Conservation (phyloP, 2,797 vertebrate species). For the Borostomias antarcticus region DNA sequence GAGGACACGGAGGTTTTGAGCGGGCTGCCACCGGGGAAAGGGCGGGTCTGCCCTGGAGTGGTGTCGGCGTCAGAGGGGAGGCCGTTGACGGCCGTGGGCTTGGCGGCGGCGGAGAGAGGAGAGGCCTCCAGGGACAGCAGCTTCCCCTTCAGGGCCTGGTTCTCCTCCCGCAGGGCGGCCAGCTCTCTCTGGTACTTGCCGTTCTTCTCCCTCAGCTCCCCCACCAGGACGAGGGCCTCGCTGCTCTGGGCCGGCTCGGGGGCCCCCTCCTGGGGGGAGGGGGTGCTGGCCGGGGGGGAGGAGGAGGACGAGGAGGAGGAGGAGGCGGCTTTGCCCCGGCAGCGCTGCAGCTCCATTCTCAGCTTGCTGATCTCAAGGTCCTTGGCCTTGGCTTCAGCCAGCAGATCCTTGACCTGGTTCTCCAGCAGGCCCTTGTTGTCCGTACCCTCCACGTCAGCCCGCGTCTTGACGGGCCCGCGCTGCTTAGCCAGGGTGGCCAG, state of each 20-base stretch:
- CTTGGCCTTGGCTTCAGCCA: slow-evolving; percentile 93
- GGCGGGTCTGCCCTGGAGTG: slow-evolving; percentile 46
- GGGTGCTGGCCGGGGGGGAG: slow-evolving; percentile 47
- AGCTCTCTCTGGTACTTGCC: slow-evolving; percentile 88
- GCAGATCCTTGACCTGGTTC: slow-evolving; percentile 90
- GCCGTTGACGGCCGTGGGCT: slow-evolving; percentile 63
- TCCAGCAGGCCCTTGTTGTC: slow-evolving; percentile 86
- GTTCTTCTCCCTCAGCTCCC: slow-evolving; percentile 88
- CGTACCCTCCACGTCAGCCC: slow-evolving; percentile 79
- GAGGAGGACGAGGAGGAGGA: slow-evolving; percentile 49
- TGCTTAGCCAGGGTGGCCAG: slow-evolving; percentile 84
- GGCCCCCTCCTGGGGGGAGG: slow-evolving; percentile 52
- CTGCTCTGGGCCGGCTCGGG: slow-evolving; percentile 65
- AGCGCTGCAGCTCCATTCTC: slow-evolving; percentile 87
- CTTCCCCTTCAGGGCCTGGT: slow-evolving; percentile 87
- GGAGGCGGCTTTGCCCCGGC: slow-evolving; percentile 74
- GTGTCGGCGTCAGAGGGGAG: slow-evolving; percentile 59
- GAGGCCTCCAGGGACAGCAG: slow-evolving; percentile 84
- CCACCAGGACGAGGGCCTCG: slow-evolving; percentile 79
- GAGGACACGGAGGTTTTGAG: slow-evolving; percentile 83
- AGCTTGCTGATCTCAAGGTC: slow-evolving; percentile 93
- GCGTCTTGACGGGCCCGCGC: slow-evolving; percentile 78
- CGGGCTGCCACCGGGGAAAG: slow-evolving; percentile 43
- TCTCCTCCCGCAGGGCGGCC: slow-evolving; percentile 86
- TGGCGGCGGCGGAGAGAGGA: slow-evolving; percentile 71